Evolutionary conservation across 2,888 invertebrate genomes (phyloP).

Genomic region (Clusia tigrina): DNA sequence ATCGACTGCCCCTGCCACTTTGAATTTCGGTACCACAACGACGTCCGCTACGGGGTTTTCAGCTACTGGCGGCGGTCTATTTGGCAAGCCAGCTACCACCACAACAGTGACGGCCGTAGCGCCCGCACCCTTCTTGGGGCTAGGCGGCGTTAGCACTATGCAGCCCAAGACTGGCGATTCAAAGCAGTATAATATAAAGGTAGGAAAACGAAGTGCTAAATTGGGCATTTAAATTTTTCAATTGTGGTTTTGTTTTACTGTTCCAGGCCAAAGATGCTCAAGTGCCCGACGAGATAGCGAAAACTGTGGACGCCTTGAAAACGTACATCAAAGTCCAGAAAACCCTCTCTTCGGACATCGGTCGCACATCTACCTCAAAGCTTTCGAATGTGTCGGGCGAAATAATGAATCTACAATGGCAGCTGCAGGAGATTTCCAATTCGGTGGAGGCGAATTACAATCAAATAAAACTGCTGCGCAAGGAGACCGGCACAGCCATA

Average conservation of each 20-base stretch:
- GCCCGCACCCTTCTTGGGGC: slow-evolving; percentile 53
- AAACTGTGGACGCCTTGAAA: slow-evolving; percentile 82
- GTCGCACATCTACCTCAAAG: slow-evolving; percentile 69
- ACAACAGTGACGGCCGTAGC: slow-evolving; percentile 41
- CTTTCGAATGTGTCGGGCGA: slow-evolving; percentile 58
- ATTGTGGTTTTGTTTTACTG: not conserved
- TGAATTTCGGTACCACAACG: slow-evolving; percentile 57
- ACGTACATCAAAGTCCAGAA: slow-evolving; percentile 88
- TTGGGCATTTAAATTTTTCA: too few relatives aligned
- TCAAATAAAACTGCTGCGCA: slow-evolving; percentile 68
- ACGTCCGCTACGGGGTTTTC: slow-evolving; percentile 47
- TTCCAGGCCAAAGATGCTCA: slow-evolving; percentile 61
- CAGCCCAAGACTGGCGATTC: slow-evolving; percentile 62
- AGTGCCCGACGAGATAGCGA: slow-evolving; percentile 79
- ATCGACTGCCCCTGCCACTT: slow-evolving; percentile 50
- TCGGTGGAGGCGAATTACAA: slow-evolving; percentile 60
- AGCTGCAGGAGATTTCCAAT: slow-evolving; percentile 60
- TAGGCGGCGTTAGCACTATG: slow-evolving; percentile 59
- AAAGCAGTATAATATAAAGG: slow-evolving; percentile 59
- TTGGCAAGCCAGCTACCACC: slow-evolving; percentile 48
- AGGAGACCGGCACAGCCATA: slow-evolving; percentile 76
- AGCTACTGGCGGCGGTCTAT: slow-evolving; percentile 38
- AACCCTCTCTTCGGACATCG: slow-evolving; percentile 80
- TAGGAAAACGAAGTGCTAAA: slow-evolving; percentile 23
- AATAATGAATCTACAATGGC: slow-evolving; percentile 56